A percentile compares a stretch with the other conserved stretches of the same genome.
Conservation (phyloP, 1,140 invertebrate species). For the Zeugodacus cucurbitae region DNA sequence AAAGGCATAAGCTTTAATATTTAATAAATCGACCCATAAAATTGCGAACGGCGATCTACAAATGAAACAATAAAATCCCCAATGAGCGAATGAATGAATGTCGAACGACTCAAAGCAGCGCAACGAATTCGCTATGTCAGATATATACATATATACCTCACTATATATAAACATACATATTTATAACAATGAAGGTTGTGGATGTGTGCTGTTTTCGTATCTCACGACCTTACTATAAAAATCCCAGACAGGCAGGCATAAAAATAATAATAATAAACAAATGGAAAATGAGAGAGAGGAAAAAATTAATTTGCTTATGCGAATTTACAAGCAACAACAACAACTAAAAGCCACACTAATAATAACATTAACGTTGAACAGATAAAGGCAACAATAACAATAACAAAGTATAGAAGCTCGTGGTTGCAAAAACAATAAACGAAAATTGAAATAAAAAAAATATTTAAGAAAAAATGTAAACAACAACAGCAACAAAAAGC, state of each 20-base stretch:
- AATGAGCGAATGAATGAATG: neutral
- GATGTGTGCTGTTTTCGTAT: neutral
- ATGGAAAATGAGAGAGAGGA: neutral
- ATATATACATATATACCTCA: neutral
- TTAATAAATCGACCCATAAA: neutral
- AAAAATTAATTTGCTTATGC: neutral
- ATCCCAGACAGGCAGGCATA: constrained; percentile 26
- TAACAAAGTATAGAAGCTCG: neutral
- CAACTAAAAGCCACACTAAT: neutral
- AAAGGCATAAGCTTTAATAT: neutral
- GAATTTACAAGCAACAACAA: neutral
- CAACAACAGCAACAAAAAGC: neutral
- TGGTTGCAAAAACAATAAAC: neutral
- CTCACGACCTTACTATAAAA: constrained; percentile 36
- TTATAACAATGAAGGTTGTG: neutral
- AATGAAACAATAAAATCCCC: neutral
- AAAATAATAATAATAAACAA: neutral
- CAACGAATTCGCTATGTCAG: neutral
- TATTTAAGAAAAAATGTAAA: neutral
- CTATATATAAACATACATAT: neutral
- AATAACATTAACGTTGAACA: neutral
- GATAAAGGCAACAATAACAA: neutral
- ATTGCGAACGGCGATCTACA: neutral
- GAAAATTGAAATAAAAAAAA: neutral
- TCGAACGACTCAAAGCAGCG: neutral